Percentiles rank a stretch among this genome's conserved stretches.
phyloP scores from a whole-genome alignment of 2,888 invertebrate species.

The Nasonia oneida region DNA sequence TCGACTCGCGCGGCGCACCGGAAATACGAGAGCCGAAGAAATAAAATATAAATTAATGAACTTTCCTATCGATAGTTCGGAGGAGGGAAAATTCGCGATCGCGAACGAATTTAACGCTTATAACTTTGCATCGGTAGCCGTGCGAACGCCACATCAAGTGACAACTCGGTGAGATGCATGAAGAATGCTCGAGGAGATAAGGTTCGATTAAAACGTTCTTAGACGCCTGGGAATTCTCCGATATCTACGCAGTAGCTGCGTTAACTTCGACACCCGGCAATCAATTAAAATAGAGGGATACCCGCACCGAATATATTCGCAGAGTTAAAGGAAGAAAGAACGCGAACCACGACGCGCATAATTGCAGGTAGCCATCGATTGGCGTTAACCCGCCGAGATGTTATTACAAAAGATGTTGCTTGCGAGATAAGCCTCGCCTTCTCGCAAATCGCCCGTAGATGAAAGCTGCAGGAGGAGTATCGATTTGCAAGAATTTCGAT shows the following conservation, averaged over 20 bases:
- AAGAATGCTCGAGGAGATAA: slow-evolving; percentile 8
- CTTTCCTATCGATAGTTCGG: background rate
- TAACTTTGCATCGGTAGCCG: background rate
- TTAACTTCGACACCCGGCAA: slow-evolving; percentile 7
- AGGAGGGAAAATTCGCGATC: background rate
- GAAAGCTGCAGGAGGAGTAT: background rate
- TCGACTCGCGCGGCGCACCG: background rate
- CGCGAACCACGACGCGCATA: background rate
- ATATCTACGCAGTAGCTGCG: background rate
- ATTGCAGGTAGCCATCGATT: background rate
- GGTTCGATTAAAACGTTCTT: slow-evolving; percentile 24
- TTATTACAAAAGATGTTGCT: slow-evolving; percentile 28
- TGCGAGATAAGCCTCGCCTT: slow-evolving; percentile 44
- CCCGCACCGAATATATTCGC: background rate
- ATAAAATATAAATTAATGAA: slow-evolving; percentile 5
- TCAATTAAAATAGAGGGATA: background rate
- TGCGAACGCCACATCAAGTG: background rate
- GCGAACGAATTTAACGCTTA: background rate
- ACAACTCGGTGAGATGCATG: background rate
- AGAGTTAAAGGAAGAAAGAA: background rate
- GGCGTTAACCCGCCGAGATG: background rate
- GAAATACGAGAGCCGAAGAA: background rate
- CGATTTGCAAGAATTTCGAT: slow-evolving; percentile 5
- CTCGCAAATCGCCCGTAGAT: slow-evolving; percentile 4
- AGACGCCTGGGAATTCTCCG: slow-evolving; percentile 2